Conservation (phyloP, 2,797 vertebrate genomes). For the Oreortyx pictus region DNA sequence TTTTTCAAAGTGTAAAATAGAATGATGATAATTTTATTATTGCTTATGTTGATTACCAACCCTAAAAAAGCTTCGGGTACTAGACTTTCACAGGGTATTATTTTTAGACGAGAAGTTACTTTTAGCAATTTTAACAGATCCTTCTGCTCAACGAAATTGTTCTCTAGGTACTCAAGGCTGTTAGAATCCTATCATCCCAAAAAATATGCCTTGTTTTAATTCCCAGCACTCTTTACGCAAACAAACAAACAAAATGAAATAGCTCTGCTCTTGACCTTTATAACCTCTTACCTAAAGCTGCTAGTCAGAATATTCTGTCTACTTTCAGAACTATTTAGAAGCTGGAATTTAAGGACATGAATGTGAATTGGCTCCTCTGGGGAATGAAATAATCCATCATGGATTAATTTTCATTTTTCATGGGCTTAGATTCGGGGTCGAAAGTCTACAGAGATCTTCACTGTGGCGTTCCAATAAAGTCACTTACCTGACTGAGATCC, state of each 20-base stretch:
- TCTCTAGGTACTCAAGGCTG: background rate
- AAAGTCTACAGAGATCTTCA: background rate
- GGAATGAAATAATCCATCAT: background rate
- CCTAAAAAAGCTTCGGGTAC: background rate
- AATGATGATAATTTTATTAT: background rate
- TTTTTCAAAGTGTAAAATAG: background rate
- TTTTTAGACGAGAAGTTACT: slow-evolving; percentile 33
- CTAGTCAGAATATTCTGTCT: background rate
- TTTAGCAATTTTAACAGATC: slow-evolving; percentile 27
- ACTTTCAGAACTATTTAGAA: background rate
- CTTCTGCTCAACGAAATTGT: slow-evolving; percentile 7
- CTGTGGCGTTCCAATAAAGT: background rate
- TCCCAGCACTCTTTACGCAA: background rate
- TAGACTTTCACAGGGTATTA: background rate
- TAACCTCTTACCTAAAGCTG: background rate
- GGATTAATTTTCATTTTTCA: background rate
- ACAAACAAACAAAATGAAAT: background rate
- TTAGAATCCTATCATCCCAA: background rate
- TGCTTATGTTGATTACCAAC: background rate
- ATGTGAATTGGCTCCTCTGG: background rate
- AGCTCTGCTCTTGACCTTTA: background rate
- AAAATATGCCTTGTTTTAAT: background rate
- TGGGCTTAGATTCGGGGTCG: background rate
- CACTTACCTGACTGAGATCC: background rate
- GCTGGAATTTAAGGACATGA: background rate